Evolutionary conservation across 2,797 vertebrate species (phyloP).

Genomic region (Spinibarbus caldwelli): DNA sequence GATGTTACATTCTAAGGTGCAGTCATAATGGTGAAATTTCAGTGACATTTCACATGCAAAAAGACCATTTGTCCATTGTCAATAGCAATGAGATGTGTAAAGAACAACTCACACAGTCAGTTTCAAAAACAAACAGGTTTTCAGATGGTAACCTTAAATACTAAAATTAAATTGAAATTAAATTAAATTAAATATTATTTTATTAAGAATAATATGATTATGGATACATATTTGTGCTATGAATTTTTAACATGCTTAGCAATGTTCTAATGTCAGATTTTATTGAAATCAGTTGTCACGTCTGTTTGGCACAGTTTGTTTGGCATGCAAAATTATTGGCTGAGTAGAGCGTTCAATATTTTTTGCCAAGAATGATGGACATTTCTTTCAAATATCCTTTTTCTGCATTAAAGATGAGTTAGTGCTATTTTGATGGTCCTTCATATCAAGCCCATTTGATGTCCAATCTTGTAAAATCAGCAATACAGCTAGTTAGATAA

Average conservation of each 20-base stretch:
- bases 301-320: background rate
- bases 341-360: background rate
- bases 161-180: too few relatives aligned
- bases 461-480: conserved; percentile 11
- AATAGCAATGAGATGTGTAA: background rate
- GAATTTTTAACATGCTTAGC: background rate
- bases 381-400: background rate
- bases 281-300: background rate
- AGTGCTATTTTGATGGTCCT: background rate
- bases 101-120: background rate
- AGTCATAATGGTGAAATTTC: background rate
- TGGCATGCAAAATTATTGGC: background rate
- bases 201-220: background rate
- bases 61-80: background rate
- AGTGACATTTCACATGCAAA: background rate
- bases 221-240: background rate
- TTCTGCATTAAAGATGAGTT: background rate
- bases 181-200: background rate
- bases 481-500: conserved; percentile 8
- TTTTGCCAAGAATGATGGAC: background rate
- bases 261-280: background rate
- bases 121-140: too few relatives aligned
- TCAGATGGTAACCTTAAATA: too few relatives aligned
- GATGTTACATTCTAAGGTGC: background rate
- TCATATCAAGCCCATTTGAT: background rate